Evolutionary conservation across 2,797 vertebrate genomes (phyloP).

Genomic region (Etheostoma nigrum): DNA sequence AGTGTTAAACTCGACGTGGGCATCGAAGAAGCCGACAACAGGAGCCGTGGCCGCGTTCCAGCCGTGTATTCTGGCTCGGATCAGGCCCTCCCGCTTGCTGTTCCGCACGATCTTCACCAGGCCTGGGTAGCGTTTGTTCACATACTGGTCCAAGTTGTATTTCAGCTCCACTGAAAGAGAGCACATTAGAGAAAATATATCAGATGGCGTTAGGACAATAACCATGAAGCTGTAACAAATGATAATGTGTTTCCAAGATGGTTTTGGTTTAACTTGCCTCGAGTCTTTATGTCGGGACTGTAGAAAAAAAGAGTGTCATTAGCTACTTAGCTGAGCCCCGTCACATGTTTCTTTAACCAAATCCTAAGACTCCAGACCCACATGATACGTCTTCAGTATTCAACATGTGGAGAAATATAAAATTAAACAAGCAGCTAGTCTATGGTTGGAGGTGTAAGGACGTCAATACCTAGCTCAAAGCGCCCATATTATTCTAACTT

Average conservation of each 20-base stretch:
- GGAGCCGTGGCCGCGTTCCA: slow-evolving; percentile 95
- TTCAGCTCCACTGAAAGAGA: slow-evolving; percentile 92
- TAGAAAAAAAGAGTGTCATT: not conserved
- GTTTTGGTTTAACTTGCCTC: not conserved
- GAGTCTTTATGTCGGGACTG: not conserved
- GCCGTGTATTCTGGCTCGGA: slow-evolving; percentile 95
- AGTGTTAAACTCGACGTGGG: slow-evolving; percentile 97
- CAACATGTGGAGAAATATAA: not conserved
- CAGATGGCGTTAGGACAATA: slow-evolving; percentile 18
- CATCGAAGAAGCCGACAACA: slow-evolving; percentile 96
- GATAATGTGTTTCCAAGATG: slow-evolving; percentile 24
- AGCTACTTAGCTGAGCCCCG: not conserved
- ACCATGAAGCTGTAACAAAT: slow-evolving; percentile 13
- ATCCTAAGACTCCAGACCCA: not conserved
- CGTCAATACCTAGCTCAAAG: not conserved
- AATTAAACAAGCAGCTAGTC: not conserved
- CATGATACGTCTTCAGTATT: not conserved
- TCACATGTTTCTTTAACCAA: not conserved
- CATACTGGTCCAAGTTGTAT: slow-evolving; percentile 96
- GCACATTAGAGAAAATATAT: slow-evolving; percentile 34
- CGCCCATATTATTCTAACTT: too few species aligned
- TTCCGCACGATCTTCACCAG: slow-evolving; percentile 97
- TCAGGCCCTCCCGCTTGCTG: slow-evolving; percentile 93
- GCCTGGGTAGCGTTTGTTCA: slow-evolving; percentile 94
- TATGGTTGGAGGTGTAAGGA: not conserved